phyloP scores from a whole-genome alignment of 2,113 vertebrate genomes.

The Alosa alosa region DNA sequence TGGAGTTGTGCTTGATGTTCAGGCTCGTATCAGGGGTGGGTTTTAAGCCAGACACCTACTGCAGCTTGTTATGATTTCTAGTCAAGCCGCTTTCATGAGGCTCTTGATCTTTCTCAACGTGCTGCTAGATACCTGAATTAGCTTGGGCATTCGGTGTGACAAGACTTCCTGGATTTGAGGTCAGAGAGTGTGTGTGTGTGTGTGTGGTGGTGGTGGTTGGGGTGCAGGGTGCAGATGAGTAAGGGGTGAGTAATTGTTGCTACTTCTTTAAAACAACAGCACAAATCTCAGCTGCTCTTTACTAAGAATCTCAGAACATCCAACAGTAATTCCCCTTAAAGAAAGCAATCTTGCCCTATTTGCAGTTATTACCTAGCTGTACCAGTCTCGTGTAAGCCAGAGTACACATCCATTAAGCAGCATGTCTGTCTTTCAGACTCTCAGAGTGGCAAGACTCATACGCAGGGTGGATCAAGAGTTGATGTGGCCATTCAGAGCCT shows the following conservation, averaged over 20 bases:
- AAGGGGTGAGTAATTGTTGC: not conserved
- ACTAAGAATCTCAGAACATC: not conserved
- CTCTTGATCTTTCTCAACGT: not conserved
- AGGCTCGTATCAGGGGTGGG: not conserved
- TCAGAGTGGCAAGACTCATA: not conserved
- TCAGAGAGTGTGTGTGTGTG: not conserved
- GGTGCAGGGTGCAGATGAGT: not conserved
- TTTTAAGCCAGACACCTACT: not conserved
- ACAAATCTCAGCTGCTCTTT: not conserved
- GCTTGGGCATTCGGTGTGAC: not conserved
- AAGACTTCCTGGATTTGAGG: not conserved
- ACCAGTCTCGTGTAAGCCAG: not conserved
- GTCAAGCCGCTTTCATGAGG: not conserved
- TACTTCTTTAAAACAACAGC: not conserved
- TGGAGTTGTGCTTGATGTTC: not conserved
- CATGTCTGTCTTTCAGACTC: not conserved
- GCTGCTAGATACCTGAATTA: not conserved
- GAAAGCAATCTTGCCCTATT: not conserved
- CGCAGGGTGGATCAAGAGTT: not conserved
- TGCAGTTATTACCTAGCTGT: not conserved
- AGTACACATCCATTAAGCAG: not conserved
- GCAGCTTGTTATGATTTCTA: constrained; percentile 9
- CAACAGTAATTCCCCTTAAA: not conserved
- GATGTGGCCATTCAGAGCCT: not conserved
- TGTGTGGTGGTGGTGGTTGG: not conserved